Evolutionary conservation across 2,113 vertebrate species (phyloP), one percentile per base, ranked within the genome.

Genomic region (Heliornis fulica): DNA sequence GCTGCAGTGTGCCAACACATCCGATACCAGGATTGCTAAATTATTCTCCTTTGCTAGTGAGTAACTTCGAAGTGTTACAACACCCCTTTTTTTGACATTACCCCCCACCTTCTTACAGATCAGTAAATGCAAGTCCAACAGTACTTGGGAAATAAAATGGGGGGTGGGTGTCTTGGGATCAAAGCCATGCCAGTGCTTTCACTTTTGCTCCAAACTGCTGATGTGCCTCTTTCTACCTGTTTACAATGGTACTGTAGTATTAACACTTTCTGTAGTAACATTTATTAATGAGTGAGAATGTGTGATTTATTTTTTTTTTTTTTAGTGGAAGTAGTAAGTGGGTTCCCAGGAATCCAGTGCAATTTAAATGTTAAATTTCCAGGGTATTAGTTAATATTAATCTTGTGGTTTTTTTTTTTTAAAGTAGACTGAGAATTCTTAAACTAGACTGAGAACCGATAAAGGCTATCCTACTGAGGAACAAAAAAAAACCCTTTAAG

Each of bases 1-100:
- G 69, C 51, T 56, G 48, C 71, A 7, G 0, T 48, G 21, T 72
- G 41, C n/a, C 31, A 5, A 0, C 7, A 11, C 7, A n/a, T 8
- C 65, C 32, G 25, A 25, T 60, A 13, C 0, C 41, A 36, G 46
- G 29, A 32, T 10, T 56, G 32, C 29, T 56, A 6, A 76, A 40
- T 83, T 26, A 9, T 9, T 48, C 13, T 46, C 4, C 48, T 60
- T 61, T 22, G 13, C 54, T 53, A 5, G 50, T 25, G 43, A 64
- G 19, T 26, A 25, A 14, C 40, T 89, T 21, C 18, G 28, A 43
- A 69, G n/a, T 22, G 13, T 8, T 56, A 6, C 8, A n/a, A 53
- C 28, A 13, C 12, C 23, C 4, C 26, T 64, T 57, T 51, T 74
- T 63, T 66, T 38, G 36, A 48, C 11, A 7, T 5, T 12, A 38